A percentile compares a stretch with the other conserved stretches of the same genome.
These are phyloP conservation scores for Leptodactylus fallax DNA, from an alignment of 2,797 vertebrate genomes.

Conservation along the genomic window DNA sequence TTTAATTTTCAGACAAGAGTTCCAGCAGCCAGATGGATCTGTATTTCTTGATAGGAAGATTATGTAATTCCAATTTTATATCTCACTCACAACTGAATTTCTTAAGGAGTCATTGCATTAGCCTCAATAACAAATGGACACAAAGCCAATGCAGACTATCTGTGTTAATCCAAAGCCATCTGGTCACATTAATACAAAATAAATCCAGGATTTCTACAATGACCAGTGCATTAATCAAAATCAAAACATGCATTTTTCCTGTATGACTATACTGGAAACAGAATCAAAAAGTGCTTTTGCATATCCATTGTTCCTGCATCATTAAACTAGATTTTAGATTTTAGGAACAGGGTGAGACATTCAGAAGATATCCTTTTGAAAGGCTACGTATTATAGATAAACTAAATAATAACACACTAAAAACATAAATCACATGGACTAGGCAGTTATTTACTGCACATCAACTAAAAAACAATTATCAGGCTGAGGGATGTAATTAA, in stretches of 20 bases:
- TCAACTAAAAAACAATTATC: too few relatives aligned
- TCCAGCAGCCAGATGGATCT: slow-evolving; percentile 40
- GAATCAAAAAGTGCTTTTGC: not conserved
- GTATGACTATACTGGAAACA: slow-evolving; percentile 14
- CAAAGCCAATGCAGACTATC: slow-evolving; percentile 39
- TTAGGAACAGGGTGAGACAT: not conserved
- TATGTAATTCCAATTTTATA: slow-evolving; percentile 35
- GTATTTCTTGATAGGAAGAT: slow-evolving; percentile 35
- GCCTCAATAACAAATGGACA: slow-evolving; percentile 36
- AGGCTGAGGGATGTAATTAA: too few relatives aligned
- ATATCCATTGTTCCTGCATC: not conserved
- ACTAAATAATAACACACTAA: not conserved
- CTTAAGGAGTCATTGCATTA: slow-evolving; percentile 47
- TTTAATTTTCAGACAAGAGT: not conserved
- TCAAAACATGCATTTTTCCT: slow-evolving; percentile 33
- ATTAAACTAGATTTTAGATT: not conserved
- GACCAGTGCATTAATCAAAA: slow-evolving; percentile 47
- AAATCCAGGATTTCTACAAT: slow-evolving; percentile 51
- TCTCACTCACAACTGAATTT: slow-evolving; percentile 33
- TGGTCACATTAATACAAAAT: slow-evolving; percentile 49
- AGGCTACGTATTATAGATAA: not conserved
- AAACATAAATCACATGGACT: not conserved
- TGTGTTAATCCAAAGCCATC: slow-evolving; percentile 54
- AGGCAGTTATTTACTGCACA: too few relatives aligned
- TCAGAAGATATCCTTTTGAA: not conserved